Evolutionary conservation across 1,140 invertebrate species (phyloP).

Genomic region (Caerostris darwini): DNA sequence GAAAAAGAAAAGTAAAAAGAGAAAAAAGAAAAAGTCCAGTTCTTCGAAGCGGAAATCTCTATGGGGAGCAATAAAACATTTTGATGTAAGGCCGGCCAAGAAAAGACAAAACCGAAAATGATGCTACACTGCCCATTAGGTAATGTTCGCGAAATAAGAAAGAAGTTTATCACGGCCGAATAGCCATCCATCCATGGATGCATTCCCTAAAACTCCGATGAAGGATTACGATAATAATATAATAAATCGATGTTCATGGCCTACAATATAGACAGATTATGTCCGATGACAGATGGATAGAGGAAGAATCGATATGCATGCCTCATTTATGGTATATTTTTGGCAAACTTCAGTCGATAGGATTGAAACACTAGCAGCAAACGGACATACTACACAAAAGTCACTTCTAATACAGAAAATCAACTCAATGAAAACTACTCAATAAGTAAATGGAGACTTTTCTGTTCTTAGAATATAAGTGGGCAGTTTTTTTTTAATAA

Average conservation of each 20-base stretch:
- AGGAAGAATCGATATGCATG: slow-evolving; percentile 14
- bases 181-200: slow-evolving; percentile 40
- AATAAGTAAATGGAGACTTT: no score
- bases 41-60: slow-evolving; percentile 5
- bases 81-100: not conserved
- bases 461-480: no score
- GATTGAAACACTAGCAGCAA: no score
- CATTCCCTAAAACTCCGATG: slow-evolving; percentile 4
- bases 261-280: slow-evolving; percentile 48
- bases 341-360: not conserved
- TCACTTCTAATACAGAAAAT: no score
- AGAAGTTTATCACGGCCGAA: not conserved
- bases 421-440: no score
- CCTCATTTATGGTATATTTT: not conserved
- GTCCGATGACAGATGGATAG: slow-evolving; percentile 14
- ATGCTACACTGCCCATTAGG: not conserved
- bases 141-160: not conserved
- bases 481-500: no score
- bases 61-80: slow-evolving; percentile 11
- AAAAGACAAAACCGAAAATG: slow-evolving; percentile 36
- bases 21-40: not conserved
- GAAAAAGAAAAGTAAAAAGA: not conserved
- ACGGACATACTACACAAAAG: no score
- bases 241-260: slow-evolving; percentile 25
- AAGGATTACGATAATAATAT: slow-evolving; percentile 37